phyloP scores from a whole-genome alignment of 2,888 invertebrate species.

The Hemicrepidius hirtus region DNA sequence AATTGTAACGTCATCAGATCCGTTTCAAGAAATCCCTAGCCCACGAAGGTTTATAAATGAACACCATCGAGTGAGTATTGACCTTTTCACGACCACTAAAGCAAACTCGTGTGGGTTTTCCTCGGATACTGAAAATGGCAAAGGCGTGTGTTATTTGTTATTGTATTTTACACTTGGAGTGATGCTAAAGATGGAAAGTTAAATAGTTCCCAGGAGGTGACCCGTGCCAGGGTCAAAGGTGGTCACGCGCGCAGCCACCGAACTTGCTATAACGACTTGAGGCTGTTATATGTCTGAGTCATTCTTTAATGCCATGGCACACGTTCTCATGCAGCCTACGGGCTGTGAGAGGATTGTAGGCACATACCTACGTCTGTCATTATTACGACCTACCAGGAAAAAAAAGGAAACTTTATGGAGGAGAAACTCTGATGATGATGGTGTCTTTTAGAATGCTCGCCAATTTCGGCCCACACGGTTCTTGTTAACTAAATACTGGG shows the following conservation, averaged over 20 bases:
- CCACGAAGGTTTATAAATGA: no score
- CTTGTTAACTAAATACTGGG: slow-evolving; percentile 6
- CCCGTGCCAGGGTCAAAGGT: slow-evolving; percentile 67
- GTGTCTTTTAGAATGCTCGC: slow-evolving; percentile 7
- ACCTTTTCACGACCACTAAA: not conserved
- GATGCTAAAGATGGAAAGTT: slow-evolving; percentile 44
- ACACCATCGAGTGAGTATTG: slow-evolving; percentile 6
- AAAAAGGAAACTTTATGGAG: slow-evolving; percentile 9
- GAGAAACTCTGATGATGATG: slow-evolving; percentile 32
- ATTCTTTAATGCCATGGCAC: slow-evolving; percentile 50
- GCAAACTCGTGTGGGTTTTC: slow-evolving; percentile 29
- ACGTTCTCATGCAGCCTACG: slow-evolving; percentile 51
- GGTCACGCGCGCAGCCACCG: slow-evolving; percentile 63
- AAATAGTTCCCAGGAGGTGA: slow-evolving; percentile 63
- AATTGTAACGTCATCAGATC: no score
- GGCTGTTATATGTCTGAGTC: slow-evolving; percentile 44
- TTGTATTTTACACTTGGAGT: slow-evolving; percentile 49
- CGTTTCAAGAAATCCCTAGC: no score
- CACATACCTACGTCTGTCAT: slow-evolving; percentile 48
- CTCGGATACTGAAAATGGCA: slow-evolving; percentile 32
- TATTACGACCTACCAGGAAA: slow-evolving; percentile 48
- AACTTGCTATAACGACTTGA: slow-evolving; percentile 48
- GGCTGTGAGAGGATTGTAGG: slow-evolving; percentile 37
- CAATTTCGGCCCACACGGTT: slow-evolving; percentile 19
- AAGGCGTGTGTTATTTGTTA: slow-evolving; percentile 48